Conservation (phyloP, 2,797 vertebrate genomes). For the Columba guinea region DNA sequence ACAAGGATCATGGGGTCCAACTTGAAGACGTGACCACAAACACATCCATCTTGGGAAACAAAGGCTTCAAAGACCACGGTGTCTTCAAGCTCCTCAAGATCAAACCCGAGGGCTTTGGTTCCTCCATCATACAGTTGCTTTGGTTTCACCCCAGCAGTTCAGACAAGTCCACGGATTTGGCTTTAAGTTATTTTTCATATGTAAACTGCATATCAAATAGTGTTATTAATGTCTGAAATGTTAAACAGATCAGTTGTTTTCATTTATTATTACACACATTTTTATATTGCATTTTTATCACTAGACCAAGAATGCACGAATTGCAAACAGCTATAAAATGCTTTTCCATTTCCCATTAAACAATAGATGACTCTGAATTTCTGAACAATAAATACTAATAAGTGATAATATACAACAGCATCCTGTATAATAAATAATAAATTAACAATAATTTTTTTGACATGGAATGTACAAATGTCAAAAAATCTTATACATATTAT, state of each 20-base stretch:
- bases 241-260: neutral
- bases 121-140: neutral
- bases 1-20: no score
- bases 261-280: neutral
- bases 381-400: conserved; percentile 59
- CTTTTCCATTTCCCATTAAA: conserved; percentile 39
- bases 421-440: conserved; percentile 61
- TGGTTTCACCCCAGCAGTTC: neutral
- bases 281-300: conserved; percentile 5
- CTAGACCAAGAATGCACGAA: conserved; percentile 14
- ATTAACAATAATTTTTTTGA: conserved; percentile 61
- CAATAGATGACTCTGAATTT: conserved; percentile 35
- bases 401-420: conserved; percentile 38
- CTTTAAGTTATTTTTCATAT: neutral
- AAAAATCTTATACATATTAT: conserved; percentile 48
- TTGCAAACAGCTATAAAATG: neutral
- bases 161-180: neutral
- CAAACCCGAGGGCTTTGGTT: neutral
- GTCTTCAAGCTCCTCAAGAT: neutral
- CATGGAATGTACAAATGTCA: conserved; percentile 37
- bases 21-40: neutral
- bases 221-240: neutral
- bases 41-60: neutral
- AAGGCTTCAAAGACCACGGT: neutral
- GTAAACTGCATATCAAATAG: neutral